A percentile compares a stretch with the other conserved stretches of the same genome.
Evolutionary conservation across 2,888 invertebrate species (phyloP).

Genomic region (Drosophila ezoana): DNA sequence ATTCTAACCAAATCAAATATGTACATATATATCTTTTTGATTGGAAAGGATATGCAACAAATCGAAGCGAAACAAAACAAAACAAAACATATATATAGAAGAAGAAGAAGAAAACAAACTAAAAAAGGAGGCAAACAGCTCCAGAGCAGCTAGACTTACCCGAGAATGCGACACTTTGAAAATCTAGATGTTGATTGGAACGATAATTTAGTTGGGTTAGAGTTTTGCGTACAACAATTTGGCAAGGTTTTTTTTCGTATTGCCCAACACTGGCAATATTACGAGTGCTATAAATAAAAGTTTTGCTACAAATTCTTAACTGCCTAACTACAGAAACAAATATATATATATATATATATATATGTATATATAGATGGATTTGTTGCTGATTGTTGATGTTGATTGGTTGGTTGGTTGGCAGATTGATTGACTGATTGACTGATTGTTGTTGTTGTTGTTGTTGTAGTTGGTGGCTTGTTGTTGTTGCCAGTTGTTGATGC

Average conservation of each 20-base stretch:
- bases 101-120: background rate
- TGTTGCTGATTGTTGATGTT: slow-evolving; percentile 27
- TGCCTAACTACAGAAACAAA: slow-evolving; percentile 24
- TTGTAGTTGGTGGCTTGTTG: slow-evolving; percentile 28
- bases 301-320: slow-evolving; percentile 48
- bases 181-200: slow-evolving; percentile 88
- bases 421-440: slow-evolving; percentile 6
- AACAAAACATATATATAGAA: background rate
- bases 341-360: slow-evolving; percentile 12
- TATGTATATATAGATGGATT: slow-evolving; percentile 32
- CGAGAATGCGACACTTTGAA: slow-evolving; percentile 98
- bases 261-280: slow-evolving; percentile 28
- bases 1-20: background rate
- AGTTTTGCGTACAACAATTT: slow-evolving; percentile 84
- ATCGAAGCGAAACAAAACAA: background rate
- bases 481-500: slow-evolving; percentile 29
- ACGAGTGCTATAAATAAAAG: slow-evolving; percentile 56
- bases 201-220: slow-evolving; percentile 84
- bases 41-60: slow-evolving; percentile 6
- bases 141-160: slow-evolving; percentile 88
- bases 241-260: slow-evolving; percentile 61
- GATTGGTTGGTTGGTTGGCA: slow-evolving; percentile 19
- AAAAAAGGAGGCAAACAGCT: slow-evolving; percentile 12
- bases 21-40: background rate
- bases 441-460: slow-evolving; percentile 34